Evolutionary conservation across 2,113 vertebrate species (phyloP).

Genomic region (Seriola dumerili): DNA sequence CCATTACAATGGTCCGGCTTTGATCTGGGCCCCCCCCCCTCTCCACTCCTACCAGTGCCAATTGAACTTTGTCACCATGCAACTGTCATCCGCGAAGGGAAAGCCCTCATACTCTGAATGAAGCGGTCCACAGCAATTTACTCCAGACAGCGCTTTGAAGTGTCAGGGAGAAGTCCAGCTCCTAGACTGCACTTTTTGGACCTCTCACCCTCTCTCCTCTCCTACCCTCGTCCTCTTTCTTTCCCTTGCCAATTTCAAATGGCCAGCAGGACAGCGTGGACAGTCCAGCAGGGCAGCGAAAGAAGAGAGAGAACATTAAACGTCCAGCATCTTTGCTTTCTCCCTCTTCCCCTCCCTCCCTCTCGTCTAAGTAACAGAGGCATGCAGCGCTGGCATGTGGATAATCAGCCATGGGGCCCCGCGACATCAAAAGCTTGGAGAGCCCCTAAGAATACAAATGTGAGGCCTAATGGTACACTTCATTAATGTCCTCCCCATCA

Average conservation of each 20-base stretch:
- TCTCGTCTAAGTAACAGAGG: constrained; percentile 89
- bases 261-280: constrained; percentile 63
- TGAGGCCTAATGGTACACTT: constrained; percentile 93
- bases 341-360: constrained; percentile 85
- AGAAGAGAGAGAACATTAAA: constrained; percentile 62
- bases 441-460: constrained; percentile 88
- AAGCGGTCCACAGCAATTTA: constrained; percentile 97
- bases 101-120: constrained; percentile 91
- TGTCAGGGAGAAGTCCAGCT: constrained; percentile 90
- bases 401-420: constrained; percentile 88
- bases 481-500: constrained; percentile 95
- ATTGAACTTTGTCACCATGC: constrained; percentile 97
- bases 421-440: constrained; percentile 91
- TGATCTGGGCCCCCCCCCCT: constrained; percentile 90
- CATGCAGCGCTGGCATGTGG: constrained; percentile 89
- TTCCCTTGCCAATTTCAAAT: constrained; percentile 79
- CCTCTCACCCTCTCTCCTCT: constrained; percentile 75
- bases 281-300: constrained; percentile 57
- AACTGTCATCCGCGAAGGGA: constrained; percentile 93
- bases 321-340: constrained; percentile 69
- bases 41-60: constrained; percentile 92
- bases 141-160: constrained; percentile 93
- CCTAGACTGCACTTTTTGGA: constrained; percentile 62
- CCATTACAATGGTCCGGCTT: constrained; percentile 94
- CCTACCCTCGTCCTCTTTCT: constrained; percentile 40